Conservation (phyloP, 2,888 invertebrate genomes). For the Synanthedon vespiformis region DNA sequence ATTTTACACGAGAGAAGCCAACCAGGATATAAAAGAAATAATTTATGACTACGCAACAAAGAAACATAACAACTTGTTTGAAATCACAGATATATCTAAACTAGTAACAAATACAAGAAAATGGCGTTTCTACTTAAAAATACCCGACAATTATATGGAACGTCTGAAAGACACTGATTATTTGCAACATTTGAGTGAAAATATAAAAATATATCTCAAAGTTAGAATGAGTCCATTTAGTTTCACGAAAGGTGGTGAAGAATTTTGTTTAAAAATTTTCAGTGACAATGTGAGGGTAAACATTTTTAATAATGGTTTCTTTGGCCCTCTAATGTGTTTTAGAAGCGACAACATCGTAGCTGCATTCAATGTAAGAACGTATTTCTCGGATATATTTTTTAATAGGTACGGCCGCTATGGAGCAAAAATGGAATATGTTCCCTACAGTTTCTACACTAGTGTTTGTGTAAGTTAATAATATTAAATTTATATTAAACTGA, state of each 20-base stretch:
- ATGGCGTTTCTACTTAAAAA: slow-evolving; percentile 31
- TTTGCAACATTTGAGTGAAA: slow-evolving; percentile 13
- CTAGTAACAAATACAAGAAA: slow-evolving; percentile 6
- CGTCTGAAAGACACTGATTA: slow-evolving; percentile 19
- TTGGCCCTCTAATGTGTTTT: slow-evolving; percentile 27
- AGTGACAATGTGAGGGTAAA: slow-evolving; percentile 25
- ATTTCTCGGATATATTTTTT: slow-evolving; percentile 34
- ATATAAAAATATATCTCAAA: slow-evolving; percentile 21
- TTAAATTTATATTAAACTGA: background rate
- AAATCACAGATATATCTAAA: slow-evolving; percentile 18
- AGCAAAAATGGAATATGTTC: slow-evolving; percentile 22
- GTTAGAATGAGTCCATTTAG: slow-evolving; percentile 27
- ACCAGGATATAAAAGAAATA: slow-evolving; percentile 19
- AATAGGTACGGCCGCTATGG: slow-evolving; percentile 14
- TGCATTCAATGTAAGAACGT: slow-evolving; percentile 34
- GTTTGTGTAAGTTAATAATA: slow-evolving; percentile 31
- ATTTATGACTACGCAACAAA: slow-evolving; percentile 18
- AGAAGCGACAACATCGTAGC: slow-evolving; percentile 23
- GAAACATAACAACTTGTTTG: slow-evolving; percentile 25
- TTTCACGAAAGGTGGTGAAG: slow-evolving; percentile 30
- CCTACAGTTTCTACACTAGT: slow-evolving; percentile 28
- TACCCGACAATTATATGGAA: slow-evolving; percentile 30
- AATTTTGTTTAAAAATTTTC: slow-evolving; percentile 24
- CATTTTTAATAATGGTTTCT: slow-evolving; percentile 35
- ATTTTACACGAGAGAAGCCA: slow-evolving; percentile 12